These are phyloP conservation scores for Carcinoscorpius rotundicauda DNA, from an alignment of 1,140 invertebrate genomes.

Conservation along the genomic window DNA sequence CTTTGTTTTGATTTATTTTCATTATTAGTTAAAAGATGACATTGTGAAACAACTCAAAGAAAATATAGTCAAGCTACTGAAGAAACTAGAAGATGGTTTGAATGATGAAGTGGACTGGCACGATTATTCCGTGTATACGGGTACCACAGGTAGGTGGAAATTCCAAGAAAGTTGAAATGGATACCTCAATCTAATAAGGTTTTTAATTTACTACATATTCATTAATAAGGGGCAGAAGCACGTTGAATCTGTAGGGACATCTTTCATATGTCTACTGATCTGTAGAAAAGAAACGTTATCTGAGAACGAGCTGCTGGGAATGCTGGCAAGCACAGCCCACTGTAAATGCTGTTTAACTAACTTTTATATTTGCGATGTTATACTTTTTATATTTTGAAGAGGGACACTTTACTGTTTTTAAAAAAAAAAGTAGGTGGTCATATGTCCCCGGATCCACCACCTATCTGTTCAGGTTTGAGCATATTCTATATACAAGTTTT, in stretches of 20 bases:
- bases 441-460: too few species aligned
- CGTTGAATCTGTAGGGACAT: not conserved
- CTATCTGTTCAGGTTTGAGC: too few species aligned
- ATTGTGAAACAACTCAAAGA: not conserved
- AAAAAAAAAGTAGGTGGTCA: too few species aligned
- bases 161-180: too few species aligned
- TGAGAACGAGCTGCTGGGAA: too few species aligned
- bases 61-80: constrained; percentile 11
- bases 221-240: not conserved
- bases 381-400: too few species aligned
- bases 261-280: not conserved
- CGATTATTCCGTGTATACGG: constrained; percentile 42
- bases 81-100: constrained; percentile 14
- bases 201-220: not conserved
- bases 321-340: too few species aligned
- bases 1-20: too few species aligned
- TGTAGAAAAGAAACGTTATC: not conserved
- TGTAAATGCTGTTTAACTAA: too few species aligned
- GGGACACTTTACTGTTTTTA: too few species aligned
- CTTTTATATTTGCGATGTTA: too few species aligned
- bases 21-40: not conserved
- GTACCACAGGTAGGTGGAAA: constrained; percentile 29
- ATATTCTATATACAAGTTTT: too few species aligned
- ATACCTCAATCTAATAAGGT: constrained; percentile 4
- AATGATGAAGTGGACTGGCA: constrained; percentile 11